Evolutionary conservation across 2,113 vertebrate species (phyloP).

Genomic region (Nematolebias whitei): DNA sequence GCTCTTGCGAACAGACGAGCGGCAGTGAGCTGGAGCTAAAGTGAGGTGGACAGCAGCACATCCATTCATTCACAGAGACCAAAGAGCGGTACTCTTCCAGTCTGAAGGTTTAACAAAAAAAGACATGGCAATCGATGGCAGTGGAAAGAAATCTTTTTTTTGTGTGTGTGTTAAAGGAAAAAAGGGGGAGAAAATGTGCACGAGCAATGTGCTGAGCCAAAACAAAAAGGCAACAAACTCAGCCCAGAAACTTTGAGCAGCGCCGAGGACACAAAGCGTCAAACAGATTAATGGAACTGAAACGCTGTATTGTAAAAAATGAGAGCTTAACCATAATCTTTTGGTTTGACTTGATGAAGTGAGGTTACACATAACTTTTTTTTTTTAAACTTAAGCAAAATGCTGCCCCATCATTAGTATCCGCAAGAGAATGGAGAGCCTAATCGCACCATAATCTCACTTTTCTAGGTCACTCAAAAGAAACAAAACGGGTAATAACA

Average conservation of each 20-base stretch:
- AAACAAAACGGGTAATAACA: slow-evolving; percentile 49
- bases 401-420: slow-evolving; percentile 37
- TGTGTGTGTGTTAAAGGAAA: background rate
- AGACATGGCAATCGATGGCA: slow-evolving; percentile 45
- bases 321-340: slow-evolving; percentile 5
- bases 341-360: slow-evolving; percentile 59
- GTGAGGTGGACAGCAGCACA: slow-evolving; percentile 58
- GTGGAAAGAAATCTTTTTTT: background rate
- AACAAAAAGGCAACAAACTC: slow-evolving; percentile 31
- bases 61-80: slow-evolving; percentile 36
- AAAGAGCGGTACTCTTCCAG: slow-evolving; percentile 33
- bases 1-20: slow-evolving; percentile 22
- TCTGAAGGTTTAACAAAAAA: slow-evolving; percentile 53
- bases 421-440: slow-evolving; percentile 31
- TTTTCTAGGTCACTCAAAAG: slow-evolving; percentile 61
- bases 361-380: slow-evolving; percentile 36
- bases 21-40: slow-evolving; percentile 43
- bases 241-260: slow-evolving; percentile 14
- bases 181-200: background rate
- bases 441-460: slow-evolving; percentile 64
- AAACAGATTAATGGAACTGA: slow-evolving; percentile 28
- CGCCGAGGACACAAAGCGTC: slow-evolving; percentile 1
- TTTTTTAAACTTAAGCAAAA: slow-evolving; percentile 28
- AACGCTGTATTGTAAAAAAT: slow-evolving; percentile 6
- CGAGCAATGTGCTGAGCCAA: slow-evolving; percentile 22